Conservation (phyloP, 2,113 vertebrate genomes). For the Austrofundulus limnaeus region DNA sequence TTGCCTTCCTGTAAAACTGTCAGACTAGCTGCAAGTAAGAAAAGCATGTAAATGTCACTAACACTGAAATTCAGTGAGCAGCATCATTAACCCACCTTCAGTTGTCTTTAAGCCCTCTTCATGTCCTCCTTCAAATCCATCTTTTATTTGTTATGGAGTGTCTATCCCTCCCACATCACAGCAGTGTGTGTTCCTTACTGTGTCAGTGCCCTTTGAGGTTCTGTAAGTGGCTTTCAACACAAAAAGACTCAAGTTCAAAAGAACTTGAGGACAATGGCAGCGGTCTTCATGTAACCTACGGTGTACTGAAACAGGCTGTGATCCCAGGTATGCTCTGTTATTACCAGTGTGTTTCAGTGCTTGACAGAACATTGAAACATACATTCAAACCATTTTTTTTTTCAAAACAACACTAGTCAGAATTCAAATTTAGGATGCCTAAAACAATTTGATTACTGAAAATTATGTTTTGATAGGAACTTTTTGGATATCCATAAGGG, state of each 20-base stretch:
- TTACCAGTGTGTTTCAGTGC: neutral
- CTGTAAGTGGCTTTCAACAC: constrained; percentile 64
- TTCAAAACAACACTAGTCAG: too few species aligned
- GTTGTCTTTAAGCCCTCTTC: constrained; percentile 31
- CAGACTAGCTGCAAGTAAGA: neutral
- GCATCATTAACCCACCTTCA: constrained; percentile 37
- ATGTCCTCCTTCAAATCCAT: constrained; percentile 46
- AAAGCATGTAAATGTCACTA: neutral
- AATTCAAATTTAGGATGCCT: too few species aligned
- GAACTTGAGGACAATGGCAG: constrained; percentile 55
- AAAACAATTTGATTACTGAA: too few species aligned
- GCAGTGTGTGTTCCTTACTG: constrained; percentile 18
- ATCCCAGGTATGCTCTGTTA: constrained; percentile 10
- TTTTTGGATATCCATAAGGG: too few species aligned
- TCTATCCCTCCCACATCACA: constrained; percentile 33
- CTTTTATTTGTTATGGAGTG: constrained; percentile 36
- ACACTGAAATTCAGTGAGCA: neutral
- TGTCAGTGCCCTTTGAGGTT: constrained; percentile 61
- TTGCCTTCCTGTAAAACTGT: constrained; percentile 26
- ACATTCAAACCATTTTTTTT: too few species aligned
- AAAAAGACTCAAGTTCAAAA: constrained; percentile 71
- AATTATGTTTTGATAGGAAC: too few species aligned
- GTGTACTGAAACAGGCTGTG: constrained; percentile 11
- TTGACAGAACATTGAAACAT: neutral
- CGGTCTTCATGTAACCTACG: constrained; percentile 14